Evolutionary conservation across 1,140 invertebrate genomes (phyloP), one percentile per base, ranked within the genome.

Genomic region (Brachionus calyciflorus): DNA sequence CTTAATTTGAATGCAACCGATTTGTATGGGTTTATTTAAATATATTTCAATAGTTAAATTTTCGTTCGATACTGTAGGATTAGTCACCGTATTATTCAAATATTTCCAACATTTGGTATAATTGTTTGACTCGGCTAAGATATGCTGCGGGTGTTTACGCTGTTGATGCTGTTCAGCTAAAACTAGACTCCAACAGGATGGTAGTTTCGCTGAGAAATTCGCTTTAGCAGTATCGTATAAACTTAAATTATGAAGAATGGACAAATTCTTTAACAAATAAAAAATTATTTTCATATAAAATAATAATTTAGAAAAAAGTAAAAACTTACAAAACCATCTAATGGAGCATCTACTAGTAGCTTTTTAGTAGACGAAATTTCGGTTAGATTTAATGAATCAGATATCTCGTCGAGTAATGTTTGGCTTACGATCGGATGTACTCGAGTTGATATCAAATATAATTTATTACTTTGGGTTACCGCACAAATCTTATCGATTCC

Each of bases 111-210:
- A 51, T 55, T 73, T 73, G 1, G 69, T 73, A 28, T 30, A 41
- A 24, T 73, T 73, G 19, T 19, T 19, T 40, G 69, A 40, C 19
- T 73, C 69, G 12, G 69, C 69, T 78, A 90, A 89, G 68, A 91
- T 83, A 82, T 91, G 89, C 79, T 92, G 90, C 0, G 91, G 91
- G 84, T 92, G 90, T 17, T 90, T 88, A 12, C 92, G 87, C 78
- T 73, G 69, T 40, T 93, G 92, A 77, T 93, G 89, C 81, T 93
- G 92, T 19, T 91, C 91, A 77, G 94, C 92, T 80, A 93, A 91
- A 80, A 94, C 88, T 86, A 94, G 92, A 78, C 89, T 91, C 93
- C 93, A 94, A 84, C 92, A 94, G 28, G 91, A 89, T 1, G 93
- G 92, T 0, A 94, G 91, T n/a, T 92, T 93, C 5, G 92, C 92